Evolutionary conservation across 2,113 vertebrate genomes (phyloP).

Genomic region (Lagopus muta): DNA sequence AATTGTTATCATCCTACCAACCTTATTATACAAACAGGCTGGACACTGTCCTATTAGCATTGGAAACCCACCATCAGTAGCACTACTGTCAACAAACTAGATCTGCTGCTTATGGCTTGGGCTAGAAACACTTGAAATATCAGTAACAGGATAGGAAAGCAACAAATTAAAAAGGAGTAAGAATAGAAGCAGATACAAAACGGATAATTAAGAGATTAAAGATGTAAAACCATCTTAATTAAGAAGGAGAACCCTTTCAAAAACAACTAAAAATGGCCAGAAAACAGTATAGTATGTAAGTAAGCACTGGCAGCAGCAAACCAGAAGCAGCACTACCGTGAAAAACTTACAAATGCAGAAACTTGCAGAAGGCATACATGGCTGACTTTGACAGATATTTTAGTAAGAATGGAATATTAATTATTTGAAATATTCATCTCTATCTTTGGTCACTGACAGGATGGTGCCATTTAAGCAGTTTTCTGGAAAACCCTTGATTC

Average conservation of each 20-base stretch:
- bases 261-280: neutral
- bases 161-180: fast-evolving
- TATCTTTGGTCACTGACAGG: neutral
- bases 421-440: neutral
- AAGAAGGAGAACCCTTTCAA: neutral
- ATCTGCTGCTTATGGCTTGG: neutral
- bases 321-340: neutral
- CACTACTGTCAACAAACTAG: neutral
- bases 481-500: conserved; percentile 9
- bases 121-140: neutral
- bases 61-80: neutral
- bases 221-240: neutral
- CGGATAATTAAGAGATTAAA: neutral
- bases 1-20: neutral
- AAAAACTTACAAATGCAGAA: neutral
- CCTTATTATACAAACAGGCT: neutral
- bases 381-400: neutral
- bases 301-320: neutral
- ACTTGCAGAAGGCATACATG: neutral
- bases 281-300: neutral
- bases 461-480: neutral
- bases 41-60: neutral
- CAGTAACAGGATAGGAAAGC: neutral
- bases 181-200: neutral
- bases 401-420: neutral